These are phyloP conservation scores for Nasalis larvatus DNA, from an alignment of 2,113 vertebrate species.

Conservation along the genomic window DNA sequence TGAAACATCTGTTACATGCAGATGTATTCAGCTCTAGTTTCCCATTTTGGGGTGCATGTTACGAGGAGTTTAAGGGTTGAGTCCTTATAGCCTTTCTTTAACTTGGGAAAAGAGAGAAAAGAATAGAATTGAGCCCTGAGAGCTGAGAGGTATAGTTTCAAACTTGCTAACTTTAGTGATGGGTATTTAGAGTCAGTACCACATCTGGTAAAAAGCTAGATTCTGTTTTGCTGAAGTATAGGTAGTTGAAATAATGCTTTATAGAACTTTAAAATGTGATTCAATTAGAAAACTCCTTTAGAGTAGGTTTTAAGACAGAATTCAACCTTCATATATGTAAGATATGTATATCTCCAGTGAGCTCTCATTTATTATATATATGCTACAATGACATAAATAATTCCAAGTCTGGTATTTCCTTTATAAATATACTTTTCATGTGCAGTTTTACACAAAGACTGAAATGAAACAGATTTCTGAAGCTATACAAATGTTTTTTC, in stretches of 20 bases:
- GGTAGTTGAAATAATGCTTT: neutral
- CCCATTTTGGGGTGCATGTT: slow-evolving; percentile 87
- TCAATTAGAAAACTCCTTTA: slow-evolving; percentile 6
- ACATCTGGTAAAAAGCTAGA: neutral
- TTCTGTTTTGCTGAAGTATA: neutral
- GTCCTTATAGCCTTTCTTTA: slow-evolving; percentile 81
- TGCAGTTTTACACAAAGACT: slow-evolving; percentile 76
- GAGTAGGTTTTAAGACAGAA: neutral
- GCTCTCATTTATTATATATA: slow-evolving; percentile 42
- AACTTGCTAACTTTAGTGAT: neutral
- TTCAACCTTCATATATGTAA: neutral
- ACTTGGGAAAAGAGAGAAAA: slow-evolving; percentile 69
- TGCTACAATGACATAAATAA: slow-evolving; percentile 76
- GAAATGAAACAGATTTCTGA: slow-evolving; percentile 80
- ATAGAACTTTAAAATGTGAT: slow-evolving; percentile 15
- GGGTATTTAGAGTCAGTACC: neutral
- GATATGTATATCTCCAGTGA: slow-evolving; percentile 39
- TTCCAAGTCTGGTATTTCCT: slow-evolving; percentile 77
- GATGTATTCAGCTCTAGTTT: slow-evolving; percentile 81
- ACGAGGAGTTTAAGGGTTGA: slow-evolving; percentile 79
- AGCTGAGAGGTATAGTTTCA: neutral
- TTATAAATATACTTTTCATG: slow-evolving; percentile 78
- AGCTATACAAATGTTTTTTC: slow-evolving; percentile 81
- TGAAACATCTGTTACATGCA: slow-evolving; percentile 88
- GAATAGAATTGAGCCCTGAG: slow-evolving; percentile 62